Evolutionary conservation across 1,140 invertebrate genomes (phyloP).

Genomic region (Drosophila malerkotliana): DNA sequence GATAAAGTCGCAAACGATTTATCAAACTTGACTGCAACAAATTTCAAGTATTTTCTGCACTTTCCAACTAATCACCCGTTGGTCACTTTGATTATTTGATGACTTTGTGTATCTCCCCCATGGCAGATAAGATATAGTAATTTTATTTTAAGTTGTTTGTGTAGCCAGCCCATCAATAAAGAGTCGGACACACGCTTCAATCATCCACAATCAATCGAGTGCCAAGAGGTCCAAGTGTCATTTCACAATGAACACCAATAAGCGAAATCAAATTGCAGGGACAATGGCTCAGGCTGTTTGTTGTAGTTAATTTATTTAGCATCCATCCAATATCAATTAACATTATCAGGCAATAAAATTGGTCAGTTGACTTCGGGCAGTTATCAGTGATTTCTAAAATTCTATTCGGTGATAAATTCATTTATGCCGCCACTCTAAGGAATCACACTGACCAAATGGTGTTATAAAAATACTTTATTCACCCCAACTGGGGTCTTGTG

Average conservation of each 20-base stretch:
- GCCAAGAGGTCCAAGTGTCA: slow-evolving; percentile 22
- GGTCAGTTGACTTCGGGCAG: slow-evolving; percentile 51
- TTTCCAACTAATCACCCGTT: background rate
- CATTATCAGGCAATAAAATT: slow-evolving; percentile 36
- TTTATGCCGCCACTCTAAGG: slow-evolving; percentile 27
- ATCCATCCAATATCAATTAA: slow-evolving; percentile 58
- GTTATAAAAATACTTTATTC: slow-evolving; percentile 14
- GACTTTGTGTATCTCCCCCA: slow-evolving; percentile 2
- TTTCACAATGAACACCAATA: slow-evolving; percentile 33
- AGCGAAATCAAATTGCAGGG: slow-evolving; percentile 42
- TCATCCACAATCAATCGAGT: slow-evolving; percentile 4
- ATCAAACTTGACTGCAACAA: background rate
- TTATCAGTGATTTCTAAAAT: slow-evolving; percentile 62
- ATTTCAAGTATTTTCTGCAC: background rate
- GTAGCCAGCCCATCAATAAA: slow-evolving; percentile 27
- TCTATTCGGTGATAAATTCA: slow-evolving; percentile 33
- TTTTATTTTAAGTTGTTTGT: slow-evolving; percentile 14
- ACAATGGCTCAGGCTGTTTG: slow-evolving; percentile 9
- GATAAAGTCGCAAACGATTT: background rate
- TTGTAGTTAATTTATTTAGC: slow-evolving; percentile 36
- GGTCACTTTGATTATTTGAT: background rate
- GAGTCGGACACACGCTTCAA: slow-evolving; percentile 25
- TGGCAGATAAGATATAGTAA: slow-evolving; percentile 30
- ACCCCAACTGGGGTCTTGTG: slow-evolving; percentile 10
- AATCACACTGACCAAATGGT: slow-evolving; percentile 59